phyloP scores from a whole-genome alignment of 2,797 vertebrate genomes.

The Erpetoichthys calabaricus region DNA sequence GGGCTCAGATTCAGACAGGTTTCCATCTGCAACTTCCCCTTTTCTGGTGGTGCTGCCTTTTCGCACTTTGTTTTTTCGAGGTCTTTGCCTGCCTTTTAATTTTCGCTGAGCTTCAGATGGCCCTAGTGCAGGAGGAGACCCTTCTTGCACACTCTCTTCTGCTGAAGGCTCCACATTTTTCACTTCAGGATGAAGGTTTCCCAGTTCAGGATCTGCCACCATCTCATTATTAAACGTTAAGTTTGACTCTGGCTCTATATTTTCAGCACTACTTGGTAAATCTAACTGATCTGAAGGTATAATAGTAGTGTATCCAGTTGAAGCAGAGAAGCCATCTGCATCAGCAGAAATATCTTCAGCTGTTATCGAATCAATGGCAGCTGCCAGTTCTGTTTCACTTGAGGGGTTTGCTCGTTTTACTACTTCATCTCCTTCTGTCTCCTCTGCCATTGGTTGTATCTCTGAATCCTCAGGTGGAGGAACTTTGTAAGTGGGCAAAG shows the following conservation, averaged over 20 bases:
- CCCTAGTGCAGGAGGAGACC: conserved; percentile 32
- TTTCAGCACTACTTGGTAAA: conserved; percentile 53
- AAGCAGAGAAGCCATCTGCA: conserved; percentile 67
- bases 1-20: conserved; percentile 37
- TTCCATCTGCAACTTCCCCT: conserved; percentile 32
- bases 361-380: conserved; percentile 94
- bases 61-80: conserved; percentile 53
- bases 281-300: conserved; percentile 50
- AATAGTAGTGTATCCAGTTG: conserved; percentile 59
- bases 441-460: conserved; percentile 42
- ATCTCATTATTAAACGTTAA: conserved; percentile 60
- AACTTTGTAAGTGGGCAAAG: conserved; percentile 62
- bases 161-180: conserved; percentile 48
- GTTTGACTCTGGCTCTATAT: conserved; percentile 65
- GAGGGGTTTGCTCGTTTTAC: conserved; percentile 82
- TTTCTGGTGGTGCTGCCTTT: conserved; percentile 62
- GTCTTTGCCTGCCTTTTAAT: conserved; percentile 67
- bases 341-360: conserved; percentile 70
- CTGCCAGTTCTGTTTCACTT: conserved; percentile 89
- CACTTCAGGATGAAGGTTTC: conserved; percentile 29
- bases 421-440: conserved; percentile 55
- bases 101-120: conserved; percentile 40
- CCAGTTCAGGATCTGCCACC: conserved; percentile 40
- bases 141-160: conserved; percentile 33
- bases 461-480: conserved; percentile 40